These are phyloP conservation scores for Keiferia lycopersicella DNA, from an alignment of 2,888 invertebrate species.

Conservation along the genomic window DNA sequence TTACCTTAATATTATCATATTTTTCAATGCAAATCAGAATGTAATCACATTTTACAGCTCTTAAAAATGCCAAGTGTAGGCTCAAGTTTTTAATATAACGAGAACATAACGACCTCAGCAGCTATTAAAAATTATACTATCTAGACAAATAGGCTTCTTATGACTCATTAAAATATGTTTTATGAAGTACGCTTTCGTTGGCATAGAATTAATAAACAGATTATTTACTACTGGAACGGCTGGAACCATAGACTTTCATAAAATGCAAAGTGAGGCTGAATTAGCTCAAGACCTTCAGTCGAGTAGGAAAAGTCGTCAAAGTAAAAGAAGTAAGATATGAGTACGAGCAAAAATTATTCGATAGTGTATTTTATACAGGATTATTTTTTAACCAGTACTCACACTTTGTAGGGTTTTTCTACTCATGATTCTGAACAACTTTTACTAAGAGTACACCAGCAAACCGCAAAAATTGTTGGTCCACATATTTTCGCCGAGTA, in stretches of 20 bases:
- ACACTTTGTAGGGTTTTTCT: no score
- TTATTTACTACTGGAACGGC: slow-evolving; percentile 30
- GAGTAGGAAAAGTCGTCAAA: background rate
- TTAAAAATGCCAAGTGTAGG: background rate
- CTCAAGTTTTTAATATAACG: background rate
- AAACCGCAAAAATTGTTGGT: no score
- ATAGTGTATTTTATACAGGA: background rate
- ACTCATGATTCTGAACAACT: no score
- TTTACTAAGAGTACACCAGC: no score
- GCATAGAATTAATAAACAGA: slow-evolving; percentile 31
- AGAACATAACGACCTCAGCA: background rate
- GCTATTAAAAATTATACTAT: slow-evolving; percentile 10
- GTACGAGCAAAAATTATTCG: background rate
- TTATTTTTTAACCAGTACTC: no score
- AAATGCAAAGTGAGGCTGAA: slow-evolving; percentile 63
- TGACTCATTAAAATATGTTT: slow-evolving; percentile 27
- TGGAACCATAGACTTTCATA: slow-evolving; percentile 49
- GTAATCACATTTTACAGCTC: background rate
- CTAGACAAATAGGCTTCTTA: slow-evolving; percentile 28
- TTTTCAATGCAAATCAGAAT: background rate
- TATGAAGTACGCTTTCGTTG: slow-evolving; percentile 22
- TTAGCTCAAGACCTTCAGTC: slow-evolving; percentile 38
- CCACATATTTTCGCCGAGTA: no score
- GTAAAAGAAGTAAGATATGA: background rate
- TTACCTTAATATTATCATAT: no score